Evolutionary conservation across 2,113 vertebrate species (phyloP).

Genomic region (Neolamprologus devosi): DNA sequence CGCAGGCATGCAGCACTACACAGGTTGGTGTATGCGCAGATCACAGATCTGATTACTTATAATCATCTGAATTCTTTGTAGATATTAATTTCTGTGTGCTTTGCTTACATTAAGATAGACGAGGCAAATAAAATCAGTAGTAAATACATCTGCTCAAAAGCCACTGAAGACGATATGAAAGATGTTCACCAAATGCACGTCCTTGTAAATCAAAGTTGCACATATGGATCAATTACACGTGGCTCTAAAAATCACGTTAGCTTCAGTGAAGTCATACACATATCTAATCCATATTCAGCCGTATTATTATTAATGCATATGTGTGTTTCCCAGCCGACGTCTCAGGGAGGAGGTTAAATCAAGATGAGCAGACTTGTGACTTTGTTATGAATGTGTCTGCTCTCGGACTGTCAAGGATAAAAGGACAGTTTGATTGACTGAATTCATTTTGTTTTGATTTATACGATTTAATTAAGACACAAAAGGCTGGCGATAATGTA

Average conservation of each 20-base stretch:
- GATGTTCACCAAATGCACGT: neutral
- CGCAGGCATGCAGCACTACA: conserved; percentile 85
- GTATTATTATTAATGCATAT: neutral
- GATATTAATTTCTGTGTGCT: neutral
- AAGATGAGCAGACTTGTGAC: neutral
- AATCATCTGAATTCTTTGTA: neutral
- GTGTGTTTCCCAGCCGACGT: neutral
- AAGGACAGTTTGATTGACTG: neutral
- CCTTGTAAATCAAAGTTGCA: neutral
- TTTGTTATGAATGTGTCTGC: neutral
- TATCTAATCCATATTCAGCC: neutral
- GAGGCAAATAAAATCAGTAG: neutral
- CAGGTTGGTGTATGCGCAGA: conserved; percentile 55
- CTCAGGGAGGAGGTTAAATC: neutral
- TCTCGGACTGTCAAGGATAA: conserved; percentile 3
- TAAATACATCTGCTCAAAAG: neutral
- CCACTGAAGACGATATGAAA: neutral
- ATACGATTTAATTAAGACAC: neutral
- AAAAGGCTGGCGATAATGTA: neutral
- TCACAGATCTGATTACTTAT: neutral
- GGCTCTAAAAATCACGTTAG: neutral
- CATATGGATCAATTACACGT: neutral
- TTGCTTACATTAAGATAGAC: neutral
- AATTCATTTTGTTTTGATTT: neutral
- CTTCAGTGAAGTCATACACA: neutral